These are phyloP conservation scores for Myzus persicae DNA, from an alignment of 1,140 invertebrate species.

Conservation along the genomic window DNA sequence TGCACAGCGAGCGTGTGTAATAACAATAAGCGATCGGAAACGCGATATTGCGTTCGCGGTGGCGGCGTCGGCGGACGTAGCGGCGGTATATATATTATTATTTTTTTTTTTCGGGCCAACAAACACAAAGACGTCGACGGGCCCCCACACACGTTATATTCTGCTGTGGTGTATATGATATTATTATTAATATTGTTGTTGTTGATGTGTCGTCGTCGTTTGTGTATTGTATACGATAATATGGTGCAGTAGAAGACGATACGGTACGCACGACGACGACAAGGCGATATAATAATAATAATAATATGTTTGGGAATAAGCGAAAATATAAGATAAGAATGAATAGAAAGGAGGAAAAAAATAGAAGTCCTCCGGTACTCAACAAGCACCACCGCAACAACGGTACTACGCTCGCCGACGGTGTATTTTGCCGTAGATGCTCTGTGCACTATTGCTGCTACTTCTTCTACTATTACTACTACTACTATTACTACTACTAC, in stretches of 20 bases:
- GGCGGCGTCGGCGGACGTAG: not conserved
- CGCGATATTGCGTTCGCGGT: not conserved
- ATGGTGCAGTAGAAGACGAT: not conserved
- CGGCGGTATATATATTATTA: not conserved
- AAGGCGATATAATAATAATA: conserved; percentile 1
- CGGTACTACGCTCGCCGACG: not conserved
- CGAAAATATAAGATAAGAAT: not conserved
- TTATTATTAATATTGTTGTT: not conserved
- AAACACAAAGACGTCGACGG: not conserved
- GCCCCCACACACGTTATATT: not conserved
- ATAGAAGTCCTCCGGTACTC: conserved; percentile 36
- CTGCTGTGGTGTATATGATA: not conserved
- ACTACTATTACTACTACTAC: not conserved
- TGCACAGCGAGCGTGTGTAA: not conserved
- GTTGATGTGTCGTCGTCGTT: not conserved
- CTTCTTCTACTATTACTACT: not conserved
- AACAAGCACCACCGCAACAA: too few relatives aligned
- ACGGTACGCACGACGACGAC: not conserved
- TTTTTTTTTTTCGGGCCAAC: conserved; percentile 13
- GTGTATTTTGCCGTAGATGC: not conserved
- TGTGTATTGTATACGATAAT: not conserved
- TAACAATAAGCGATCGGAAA: conserved; percentile 14
- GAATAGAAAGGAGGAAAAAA: conserved; percentile 20
- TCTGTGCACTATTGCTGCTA: not conserved
- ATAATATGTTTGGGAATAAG: not conserved